Evolutionary conservation across 2,888 invertebrate species (phyloP).

Genomic region (Ligdia adustata): DNA sequence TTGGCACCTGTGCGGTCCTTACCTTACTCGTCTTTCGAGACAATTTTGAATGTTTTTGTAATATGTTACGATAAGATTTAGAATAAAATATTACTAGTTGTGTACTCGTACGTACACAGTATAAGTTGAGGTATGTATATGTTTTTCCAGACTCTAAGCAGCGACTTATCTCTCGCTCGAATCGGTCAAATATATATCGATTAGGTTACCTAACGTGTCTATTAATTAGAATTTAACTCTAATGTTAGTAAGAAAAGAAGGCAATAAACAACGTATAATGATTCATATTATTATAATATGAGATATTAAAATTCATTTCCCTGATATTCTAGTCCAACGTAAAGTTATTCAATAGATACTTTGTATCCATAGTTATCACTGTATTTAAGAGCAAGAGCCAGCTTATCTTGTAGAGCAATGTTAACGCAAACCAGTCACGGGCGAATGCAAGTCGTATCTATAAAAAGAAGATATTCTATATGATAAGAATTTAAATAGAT

Average conservation of each 20-base stretch:
- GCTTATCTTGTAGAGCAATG: not conserved
- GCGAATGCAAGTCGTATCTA: conserved; percentile 1
- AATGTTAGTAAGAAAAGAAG: too few relatives aligned
- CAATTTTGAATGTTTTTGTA: conserved; percentile 18
- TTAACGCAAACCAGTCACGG: not conserved
- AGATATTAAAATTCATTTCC: too few relatives aligned
- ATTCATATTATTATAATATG: too few relatives aligned
- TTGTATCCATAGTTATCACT: not conserved
- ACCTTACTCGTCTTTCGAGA: conserved; percentile 15
- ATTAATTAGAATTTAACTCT: too few relatives aligned
- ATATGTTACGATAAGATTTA: conserved; percentile 11
- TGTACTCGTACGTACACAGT: not conserved
- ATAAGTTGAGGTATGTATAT: not conserved
- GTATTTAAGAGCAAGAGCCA: not conserved
- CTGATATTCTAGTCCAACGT: not conserved
- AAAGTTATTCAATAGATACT: not conserved
- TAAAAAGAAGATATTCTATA: conserved; percentile 3
- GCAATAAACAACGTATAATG: too few relatives aligned
- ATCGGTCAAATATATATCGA: too few relatives aligned
- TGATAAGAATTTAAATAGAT: conserved; percentile 21
- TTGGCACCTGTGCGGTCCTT: conserved; percentile 49
- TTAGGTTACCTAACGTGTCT: too few relatives aligned
- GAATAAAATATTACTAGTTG: conserved; percentile 7
- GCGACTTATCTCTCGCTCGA: too few relatives aligned
- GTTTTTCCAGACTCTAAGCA: too few relatives aligned